Conservation (phyloP, 2,113 vertebrate species). For the Microcebus griseorufus region DNA sequence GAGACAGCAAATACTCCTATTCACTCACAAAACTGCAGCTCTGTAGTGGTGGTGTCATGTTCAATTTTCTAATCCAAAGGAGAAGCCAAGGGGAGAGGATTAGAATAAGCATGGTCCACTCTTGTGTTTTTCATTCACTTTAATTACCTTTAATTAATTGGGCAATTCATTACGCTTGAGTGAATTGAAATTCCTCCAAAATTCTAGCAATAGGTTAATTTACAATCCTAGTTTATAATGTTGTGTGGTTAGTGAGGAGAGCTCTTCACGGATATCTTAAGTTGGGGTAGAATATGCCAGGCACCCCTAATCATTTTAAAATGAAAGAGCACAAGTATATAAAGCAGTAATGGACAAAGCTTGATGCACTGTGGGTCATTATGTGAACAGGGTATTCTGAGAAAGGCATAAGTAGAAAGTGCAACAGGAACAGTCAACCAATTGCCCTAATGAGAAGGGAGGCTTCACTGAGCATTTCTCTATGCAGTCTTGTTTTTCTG, state of each 20-base stretch:
- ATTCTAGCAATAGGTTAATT: neutral
- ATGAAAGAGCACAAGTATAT: neutral
- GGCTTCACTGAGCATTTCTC: neutral
- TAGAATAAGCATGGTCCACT: neutral
- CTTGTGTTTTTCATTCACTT: neutral
- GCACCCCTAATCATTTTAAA: neutral
- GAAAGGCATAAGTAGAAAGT: rapidly evolving
- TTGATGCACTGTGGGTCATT: neutral
- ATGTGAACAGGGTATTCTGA: neutral
- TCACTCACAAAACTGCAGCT: neutral
- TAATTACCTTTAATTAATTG: neutral
- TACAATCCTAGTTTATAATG: neutral
- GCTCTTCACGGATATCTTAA: too few species aligned
- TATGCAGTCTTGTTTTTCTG: neutral
- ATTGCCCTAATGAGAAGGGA: neutral
- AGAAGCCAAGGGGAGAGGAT: neutral
- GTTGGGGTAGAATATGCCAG: neutral
- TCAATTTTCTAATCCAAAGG: neutral
- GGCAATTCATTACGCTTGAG: neutral
- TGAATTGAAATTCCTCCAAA: neutral
- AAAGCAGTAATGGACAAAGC: neutral
- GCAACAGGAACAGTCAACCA: neutral
- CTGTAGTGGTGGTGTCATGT: rapidly evolving
- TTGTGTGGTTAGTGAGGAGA: neutral
- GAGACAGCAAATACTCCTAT: neutral